phyloP scores from a whole-genome alignment of 2,888 invertebrate species.

The Cosmia pyralina region DNA sequence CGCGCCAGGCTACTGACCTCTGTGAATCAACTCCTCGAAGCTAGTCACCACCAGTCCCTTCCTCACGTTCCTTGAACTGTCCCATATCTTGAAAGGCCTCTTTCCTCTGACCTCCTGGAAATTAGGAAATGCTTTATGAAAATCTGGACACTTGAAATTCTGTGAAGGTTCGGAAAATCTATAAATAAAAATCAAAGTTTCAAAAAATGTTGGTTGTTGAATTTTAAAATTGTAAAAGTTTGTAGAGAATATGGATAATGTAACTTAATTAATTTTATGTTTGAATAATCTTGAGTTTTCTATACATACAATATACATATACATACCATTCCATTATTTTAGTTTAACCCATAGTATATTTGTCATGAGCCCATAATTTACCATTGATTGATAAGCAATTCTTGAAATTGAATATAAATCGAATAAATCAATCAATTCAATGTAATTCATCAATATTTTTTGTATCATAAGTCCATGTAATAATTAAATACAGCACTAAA shows the following conservation, averaged over 20 bases:
- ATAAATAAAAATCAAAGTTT: not conserved
- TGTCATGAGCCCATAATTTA: conserved; percentile 34
- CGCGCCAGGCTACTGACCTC: conserved; percentile 89
- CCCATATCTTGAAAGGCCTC: conserved; percentile 99
- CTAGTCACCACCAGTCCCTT: conserved; percentile 98
- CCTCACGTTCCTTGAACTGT: conserved; percentile 97
- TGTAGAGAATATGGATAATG: not conserved
- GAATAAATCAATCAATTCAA: conserved; percentile 24
- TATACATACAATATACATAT: conserved; percentile 12
- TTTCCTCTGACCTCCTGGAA: conserved; percentile 97
- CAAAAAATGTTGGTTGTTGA: not conserved
- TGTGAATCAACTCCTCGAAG: conserved; percentile 96
- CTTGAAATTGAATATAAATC: conserved; percentile 23
- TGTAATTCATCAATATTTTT: conserved; percentile 5
- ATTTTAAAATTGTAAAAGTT: not conserved
- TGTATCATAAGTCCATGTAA: conserved; percentile 9
- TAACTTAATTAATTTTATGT: not conserved
- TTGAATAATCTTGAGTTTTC: conserved; percentile 5
- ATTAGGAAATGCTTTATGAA: conserved; percentile 54
- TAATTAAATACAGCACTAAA: conserved; percentile 36
- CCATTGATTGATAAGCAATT: conserved; percentile 15
- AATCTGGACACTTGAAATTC: conserved; percentile 5
- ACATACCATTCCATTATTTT: conserved; percentile 64
- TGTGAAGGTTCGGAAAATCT: not conserved
- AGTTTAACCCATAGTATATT: conserved; percentile 49